Evolutionary conservation across 2,113 vertebrate genomes (phyloP), one percentile per base, ranked within the genome.

Genomic region (Rhea pennata): DNA sequence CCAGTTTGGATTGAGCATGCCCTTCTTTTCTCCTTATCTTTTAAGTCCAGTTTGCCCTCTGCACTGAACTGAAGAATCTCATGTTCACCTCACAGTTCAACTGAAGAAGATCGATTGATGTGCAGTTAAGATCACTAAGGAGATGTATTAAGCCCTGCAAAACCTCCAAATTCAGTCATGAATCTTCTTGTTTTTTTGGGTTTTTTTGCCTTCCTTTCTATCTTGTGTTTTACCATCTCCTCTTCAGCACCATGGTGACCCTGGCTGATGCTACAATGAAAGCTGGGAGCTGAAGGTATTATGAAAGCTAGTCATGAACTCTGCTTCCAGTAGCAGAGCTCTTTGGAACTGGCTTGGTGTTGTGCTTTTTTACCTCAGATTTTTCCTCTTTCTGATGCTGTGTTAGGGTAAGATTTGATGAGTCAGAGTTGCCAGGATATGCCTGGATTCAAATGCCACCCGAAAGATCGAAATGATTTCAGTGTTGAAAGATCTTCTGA

Each of bases 61-160:
- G 62, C 91, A 85, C 88, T 39, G 33, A 97, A 84, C 53, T 89
- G 87, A 90, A 93, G 90, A 85, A 86, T 76, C 9, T 3, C 67
- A 89, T 16, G 5, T 97, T 97, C 76, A 92, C 81, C 80, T 96
- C 80, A 42, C 81, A 85, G 80, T 88, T 76, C 46, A 95, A 40
- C 81, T 88, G 80, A 87, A 56, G 84, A 97, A 36, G 36, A 36
- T 36, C 97, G 96, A 98, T 91, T 94, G 95, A 97, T 96, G 82
- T 59, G 79, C 95, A 97, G 96, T 97, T 97, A 98, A 96, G 93
- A 96, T 97, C 54, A 78, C 81, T 92, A 95, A 94, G 81, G 76
- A 97, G 85, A 78, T 92, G 86, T 72, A 93, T 76, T 92, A 95
- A 98, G 79, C 15, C 48, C 53, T 83, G 71, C 48, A 87, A 79